Evolutionary conservation across 1,140 invertebrate genomes (phyloP).

Genomic region (Tribolium castaneum): DNA sequence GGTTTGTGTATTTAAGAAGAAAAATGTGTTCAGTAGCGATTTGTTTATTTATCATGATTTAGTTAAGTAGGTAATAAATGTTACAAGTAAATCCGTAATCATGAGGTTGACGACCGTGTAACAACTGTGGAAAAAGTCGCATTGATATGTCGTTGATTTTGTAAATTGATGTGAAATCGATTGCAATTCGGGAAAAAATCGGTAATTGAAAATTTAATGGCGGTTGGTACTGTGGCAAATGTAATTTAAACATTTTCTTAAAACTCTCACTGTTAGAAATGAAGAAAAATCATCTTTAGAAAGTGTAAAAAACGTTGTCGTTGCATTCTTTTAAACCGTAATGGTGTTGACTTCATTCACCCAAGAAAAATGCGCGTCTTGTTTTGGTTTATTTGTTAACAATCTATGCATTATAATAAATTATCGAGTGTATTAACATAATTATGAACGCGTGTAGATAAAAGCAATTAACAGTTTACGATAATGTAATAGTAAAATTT

Average conservation of each 20-base stretch:
- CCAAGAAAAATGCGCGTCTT: not conserved
- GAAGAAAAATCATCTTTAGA: slow-evolving; percentile 1
- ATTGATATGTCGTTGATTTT: not conserved
- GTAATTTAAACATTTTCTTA: slow-evolving; percentile 33
- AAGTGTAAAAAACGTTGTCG: slow-evolving; percentile 24
- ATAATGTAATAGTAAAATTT: slow-evolving; percentile 17
- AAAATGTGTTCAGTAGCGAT: slow-evolving; percentile 1
- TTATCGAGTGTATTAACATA: slow-evolving; percentile 2
- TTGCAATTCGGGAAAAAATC: not conserved
- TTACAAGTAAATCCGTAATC: not conserved
- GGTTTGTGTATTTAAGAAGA: slow-evolving; percentile 5
- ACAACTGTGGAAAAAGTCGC: not conserved
- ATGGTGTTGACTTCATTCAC: slow-evolving; percentile 4
- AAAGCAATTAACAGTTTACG: slow-evolving; percentile 22
- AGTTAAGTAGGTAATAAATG: slow-evolving; percentile 18
- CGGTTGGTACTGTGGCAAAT: slow-evolving; percentile 8
- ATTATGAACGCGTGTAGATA: slow-evolving; percentile 4
- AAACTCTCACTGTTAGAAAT: slow-evolving; percentile 20
- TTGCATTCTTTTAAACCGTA: not conserved
- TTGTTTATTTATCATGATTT: slow-evolving; percentile 13
- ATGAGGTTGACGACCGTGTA: slow-evolving; percentile 8
- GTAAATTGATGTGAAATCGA: not conserved
- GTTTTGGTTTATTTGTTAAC: not conserved
- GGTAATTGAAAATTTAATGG: slow-evolving; percentile 26
- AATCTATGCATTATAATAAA: slow-evolving; percentile 23